Evolutionary conservation across 2,888 invertebrate genomes (phyloP), one percentile per base, ranked within the genome.

Genomic region (Priocnemis perturbator): DNA sequence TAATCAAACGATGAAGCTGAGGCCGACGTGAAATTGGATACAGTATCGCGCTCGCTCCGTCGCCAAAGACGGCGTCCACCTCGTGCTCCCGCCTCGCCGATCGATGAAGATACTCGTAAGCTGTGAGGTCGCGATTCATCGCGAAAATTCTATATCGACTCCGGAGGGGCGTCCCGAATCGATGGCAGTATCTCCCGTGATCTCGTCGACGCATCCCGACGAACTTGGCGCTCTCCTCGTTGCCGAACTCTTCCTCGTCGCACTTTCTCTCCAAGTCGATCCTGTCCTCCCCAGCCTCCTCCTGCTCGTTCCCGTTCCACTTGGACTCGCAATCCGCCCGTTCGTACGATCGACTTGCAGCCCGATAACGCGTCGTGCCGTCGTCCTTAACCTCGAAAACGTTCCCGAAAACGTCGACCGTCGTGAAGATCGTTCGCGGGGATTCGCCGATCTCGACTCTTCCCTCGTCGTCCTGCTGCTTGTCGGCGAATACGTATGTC

Each of bases 21-120:
- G 78, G 58, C 70, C 70, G 70, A 55, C 62, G 58, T 50, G 76
- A 58, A 56, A 77, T 71, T 53, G 75, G 65, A 64, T 77, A 75
- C 52, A 67, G 60, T 60, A 84, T 72, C 58, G 74, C 50, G 57
- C 79, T 76, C 11, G 76, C 73, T 47, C 63, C 59, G 48, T 78
- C 64, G 26, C 76, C 74, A 26, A 68, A 68, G 57, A 64, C 50
- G 17, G 76, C 72, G 55, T 47, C 60, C 56, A 71, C 26, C 47
- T 81, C 68, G 20, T 60, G 57, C 21, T 75, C 60, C 9, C 67
- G 62, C 53, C 63, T 67, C 11, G 56, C 67, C 53, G 83, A 83
- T 71, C 81, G 81, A 75, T 83, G 81, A 61, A 82, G 74, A 64
- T 88, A 86, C 78, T 88, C 88, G 73, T 79, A 78, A 62, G 81